Percentiles rank a stretch among this genome's conserved stretches.
Evolutionary conservation across 2,797 vertebrate genomes (phyloP).

Genomic region (Typhlichthys eigenmanni): DNA sequence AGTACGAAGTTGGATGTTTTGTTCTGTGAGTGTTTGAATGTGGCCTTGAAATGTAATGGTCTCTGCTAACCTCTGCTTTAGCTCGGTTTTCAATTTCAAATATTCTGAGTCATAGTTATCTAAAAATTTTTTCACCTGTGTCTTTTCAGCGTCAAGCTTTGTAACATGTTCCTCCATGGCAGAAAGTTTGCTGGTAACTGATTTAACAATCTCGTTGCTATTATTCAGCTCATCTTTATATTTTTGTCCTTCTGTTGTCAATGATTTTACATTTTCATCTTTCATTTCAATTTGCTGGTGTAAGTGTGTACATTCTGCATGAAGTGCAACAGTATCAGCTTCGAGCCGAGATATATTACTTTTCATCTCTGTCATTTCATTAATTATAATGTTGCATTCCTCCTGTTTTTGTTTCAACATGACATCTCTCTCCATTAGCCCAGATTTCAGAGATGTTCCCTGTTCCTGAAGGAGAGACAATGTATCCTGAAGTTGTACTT

Average conservation of each 20-base stretch:
- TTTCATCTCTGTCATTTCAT: constrained; percentile 59
- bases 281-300: constrained; percentile 60
- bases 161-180: constrained; percentile 57
- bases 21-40: constrained; percentile 41
- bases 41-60: constrained; percentile 37
- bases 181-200: constrained; percentile 62
- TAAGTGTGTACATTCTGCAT: constrained; percentile 55
- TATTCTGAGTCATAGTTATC: constrained; percentile 51
- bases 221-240: constrained; percentile 65
- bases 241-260: constrained; percentile 57
- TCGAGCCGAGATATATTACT: constrained; percentile 44
- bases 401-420: constrained; percentile 67
- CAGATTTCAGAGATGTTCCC: constrained; percentile 62
- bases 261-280: constrained; percentile 54
- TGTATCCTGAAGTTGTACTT: constrained; percentile 66
- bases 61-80: constrained; percentile 41
- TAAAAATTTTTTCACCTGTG: constrained; percentile 51
- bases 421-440: constrained; percentile 59
- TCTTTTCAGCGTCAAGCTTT: constrained; percentile 68
- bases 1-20: constrained; percentile 56
- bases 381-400: constrained; percentile 50
- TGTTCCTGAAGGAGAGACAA: constrained; percentile 72
- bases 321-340: constrained; percentile 63
- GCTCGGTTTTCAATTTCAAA: constrained; percentile 51
- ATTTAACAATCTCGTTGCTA: constrained; percentile 43